Evolutionary conservation across 2,113 vertebrate genomes (phyloP).

Genomic region (Podocnemis expansa): DNA sequence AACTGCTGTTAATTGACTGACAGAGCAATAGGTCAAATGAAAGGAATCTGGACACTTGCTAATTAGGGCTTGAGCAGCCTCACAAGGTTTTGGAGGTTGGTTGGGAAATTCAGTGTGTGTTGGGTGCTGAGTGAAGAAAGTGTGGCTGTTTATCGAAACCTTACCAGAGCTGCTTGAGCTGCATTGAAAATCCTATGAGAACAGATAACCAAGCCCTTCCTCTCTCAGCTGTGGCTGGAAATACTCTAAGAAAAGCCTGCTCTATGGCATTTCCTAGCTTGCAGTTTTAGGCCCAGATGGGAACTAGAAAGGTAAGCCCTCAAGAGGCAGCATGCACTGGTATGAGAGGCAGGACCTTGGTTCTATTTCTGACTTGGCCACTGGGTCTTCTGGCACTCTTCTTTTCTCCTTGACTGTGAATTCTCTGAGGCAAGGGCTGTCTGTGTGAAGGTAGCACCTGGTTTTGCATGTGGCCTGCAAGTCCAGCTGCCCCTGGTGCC

Average conservation of each 20-base stretch:
- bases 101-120: no score
- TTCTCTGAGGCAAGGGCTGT: neutral
- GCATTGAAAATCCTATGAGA: rapidly evolving
- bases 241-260: neutral
- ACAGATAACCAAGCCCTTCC: neutral
- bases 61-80: neutral
- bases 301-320: no score
- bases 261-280: no score
- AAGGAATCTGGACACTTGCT: neutral
- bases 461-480: neutral
- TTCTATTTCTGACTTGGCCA: rapidly evolving
- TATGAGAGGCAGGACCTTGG: neutral
- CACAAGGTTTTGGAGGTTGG: neutral
- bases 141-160: no score
- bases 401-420: neutral
- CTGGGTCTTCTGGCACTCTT: neutral
- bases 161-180: no score
- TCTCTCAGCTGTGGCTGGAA: neutral
- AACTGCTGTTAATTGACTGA: neutral
- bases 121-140: no score
- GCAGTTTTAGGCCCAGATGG: neutral
- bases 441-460: neutral
- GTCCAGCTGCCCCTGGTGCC: neutral
- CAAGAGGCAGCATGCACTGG: neutral
- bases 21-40: rapidly evolving